These are phyloP conservation scores for Taeniopygia guttata DNA, from an alignment of 2,797 vertebrate species.

Conservation along the genomic window DNA sequence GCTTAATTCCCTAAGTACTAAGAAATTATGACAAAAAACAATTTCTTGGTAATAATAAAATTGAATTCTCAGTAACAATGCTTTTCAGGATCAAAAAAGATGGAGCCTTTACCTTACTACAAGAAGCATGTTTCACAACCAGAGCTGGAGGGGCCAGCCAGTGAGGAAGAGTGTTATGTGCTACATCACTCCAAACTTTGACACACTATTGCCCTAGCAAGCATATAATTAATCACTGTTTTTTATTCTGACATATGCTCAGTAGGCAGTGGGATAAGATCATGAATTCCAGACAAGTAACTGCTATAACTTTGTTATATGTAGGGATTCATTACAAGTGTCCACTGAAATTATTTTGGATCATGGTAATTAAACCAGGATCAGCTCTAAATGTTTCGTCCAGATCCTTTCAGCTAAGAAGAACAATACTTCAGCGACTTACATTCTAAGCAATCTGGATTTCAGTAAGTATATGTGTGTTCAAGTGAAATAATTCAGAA, in stretches of 20 bases:
- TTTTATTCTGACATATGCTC: background rate
- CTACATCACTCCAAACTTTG: background rate
- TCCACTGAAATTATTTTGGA: background rate
- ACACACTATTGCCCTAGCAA: background rate
- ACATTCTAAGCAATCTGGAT: background rate
- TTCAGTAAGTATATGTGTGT: background rate
- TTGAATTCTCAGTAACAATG: background rate
- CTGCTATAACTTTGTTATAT: background rate
- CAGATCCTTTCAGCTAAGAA: background rate
- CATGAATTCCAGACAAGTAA: background rate
- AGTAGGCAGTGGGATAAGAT: background rate
- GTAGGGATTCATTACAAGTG: background rate
- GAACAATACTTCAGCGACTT: background rate
- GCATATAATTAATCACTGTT: background rate
- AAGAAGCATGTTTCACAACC: background rate
- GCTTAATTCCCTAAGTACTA: conserved; percentile 61
- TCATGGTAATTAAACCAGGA: background rate
- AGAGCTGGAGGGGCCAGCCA: background rate
- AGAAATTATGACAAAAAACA: conserved; percentile 63
- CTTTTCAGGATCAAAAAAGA: background rate
- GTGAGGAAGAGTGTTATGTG: background rate
- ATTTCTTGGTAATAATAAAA: background rate
- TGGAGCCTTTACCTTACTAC: background rate
- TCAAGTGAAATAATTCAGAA: background rate
- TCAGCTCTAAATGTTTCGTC: background rate